A percentile compares a stretch with the other conserved stretches of the same genome.
phyloP scores from a whole-genome alignment of 2,113 vertebrate species.

The Rattus rattus region DNA sequence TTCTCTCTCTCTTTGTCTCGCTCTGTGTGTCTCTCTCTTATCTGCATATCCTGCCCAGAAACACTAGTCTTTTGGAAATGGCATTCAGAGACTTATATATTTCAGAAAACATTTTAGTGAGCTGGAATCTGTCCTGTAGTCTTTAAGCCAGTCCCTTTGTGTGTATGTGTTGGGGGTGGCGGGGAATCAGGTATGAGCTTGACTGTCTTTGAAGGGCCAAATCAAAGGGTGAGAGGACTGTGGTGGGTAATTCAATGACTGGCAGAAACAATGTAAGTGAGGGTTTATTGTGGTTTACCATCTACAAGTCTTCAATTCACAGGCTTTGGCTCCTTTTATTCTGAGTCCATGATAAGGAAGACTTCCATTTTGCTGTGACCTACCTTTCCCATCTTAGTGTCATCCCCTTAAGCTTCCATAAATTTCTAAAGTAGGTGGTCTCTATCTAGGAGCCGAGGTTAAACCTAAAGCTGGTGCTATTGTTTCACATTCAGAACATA shows the following conservation, averaged over 20 bases:
- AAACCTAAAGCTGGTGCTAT: not conserved
- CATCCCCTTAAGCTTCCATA: not conserved
- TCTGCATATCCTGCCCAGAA: not conserved
- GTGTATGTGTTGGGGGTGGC: too few relatives aligned
- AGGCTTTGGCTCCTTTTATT: not conserved
- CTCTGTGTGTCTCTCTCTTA: not conserved
- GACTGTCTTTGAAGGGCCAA: not conserved
- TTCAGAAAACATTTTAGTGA: constrained; percentile 14
- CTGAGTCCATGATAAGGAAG: not conserved
- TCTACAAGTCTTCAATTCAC: not conserved
- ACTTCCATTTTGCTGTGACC: not conserved
- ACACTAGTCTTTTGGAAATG: constrained; percentile 19
- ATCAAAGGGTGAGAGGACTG: not conserved
- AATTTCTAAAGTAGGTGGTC: not conserved
- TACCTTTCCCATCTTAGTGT: not conserved
- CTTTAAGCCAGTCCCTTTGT: not conserved
- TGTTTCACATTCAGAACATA: not conserved
- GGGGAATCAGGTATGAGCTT: not conserved
- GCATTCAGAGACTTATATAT: not conserved
- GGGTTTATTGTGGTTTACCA: not conserved
- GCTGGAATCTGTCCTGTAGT: not conserved
- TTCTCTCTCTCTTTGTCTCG: not conserved
- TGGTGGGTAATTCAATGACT: not conserved
- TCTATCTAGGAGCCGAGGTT: not conserved
- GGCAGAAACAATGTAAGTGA: not conserved